Base-by-base conservation (phyloP, 2,888 invertebrate genomes). In the Nasonia oneida region DNA sequence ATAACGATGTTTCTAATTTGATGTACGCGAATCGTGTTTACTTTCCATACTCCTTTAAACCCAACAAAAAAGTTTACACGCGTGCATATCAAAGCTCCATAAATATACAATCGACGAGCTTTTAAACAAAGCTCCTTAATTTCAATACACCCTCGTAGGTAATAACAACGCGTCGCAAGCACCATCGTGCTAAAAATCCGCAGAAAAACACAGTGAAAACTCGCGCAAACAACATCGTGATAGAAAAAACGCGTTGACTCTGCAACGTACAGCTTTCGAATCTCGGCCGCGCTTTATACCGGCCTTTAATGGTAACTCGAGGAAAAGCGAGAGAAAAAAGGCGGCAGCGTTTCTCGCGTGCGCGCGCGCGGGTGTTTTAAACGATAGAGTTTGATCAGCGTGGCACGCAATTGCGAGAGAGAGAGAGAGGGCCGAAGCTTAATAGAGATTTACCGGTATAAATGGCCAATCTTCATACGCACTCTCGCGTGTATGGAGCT, bases 271-370 rank as follows among this genome's bases (percentile, higher is more conserved):
- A 14, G 67, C 67, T 29, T 67, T 67, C 67, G 67, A 67, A 33
- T 67, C 67, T 81, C 50, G 64, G n/a, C 15, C 39, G 39, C 77
- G 61, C 61, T 77, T 33, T 50, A 77, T 77, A 77, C 50, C 74
- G 50, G 81, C 37, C 82, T 87, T 23, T 75, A 86, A 81, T 86
- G 37, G 82, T 57, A 83, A 75, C 42, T n/a, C 47, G 64, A 70
- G 74, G 67, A 67, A 23, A 47, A 47, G 53, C 8, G 61, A 77
- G 42, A 23, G 42, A 37, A 5, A 37, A 14, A 57, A 23, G 53
- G n/a, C 23, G 57, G 57, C 57, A 23, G 50, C 18, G 57, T n/a
- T n/a, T 37, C 33, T 67, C 33, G 79, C 70, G 39, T 71, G 71
- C 3, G 4, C 70, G 70, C 23, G 57, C 70, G 70, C 53, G 57